Evolutionary conservation across 2,113 vertebrate species (phyloP).

Genomic region (Bucco capensis): DNA sequence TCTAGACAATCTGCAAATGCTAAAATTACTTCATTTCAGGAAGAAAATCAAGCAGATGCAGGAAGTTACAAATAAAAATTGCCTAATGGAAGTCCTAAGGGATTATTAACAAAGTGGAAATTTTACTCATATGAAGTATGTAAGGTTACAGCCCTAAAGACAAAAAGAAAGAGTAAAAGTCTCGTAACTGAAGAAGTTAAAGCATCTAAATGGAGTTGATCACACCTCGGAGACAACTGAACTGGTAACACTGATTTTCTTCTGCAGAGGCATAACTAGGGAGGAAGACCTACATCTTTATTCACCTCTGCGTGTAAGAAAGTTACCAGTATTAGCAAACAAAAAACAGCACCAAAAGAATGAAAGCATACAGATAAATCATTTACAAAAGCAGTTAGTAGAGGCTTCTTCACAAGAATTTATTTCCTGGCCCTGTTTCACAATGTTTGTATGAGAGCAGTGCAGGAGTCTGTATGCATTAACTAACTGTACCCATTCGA

Average conservation of each 20-base stretch:
- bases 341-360: background rate
- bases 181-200: background rate
- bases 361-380: background rate
- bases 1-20: too few species aligned
- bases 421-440: background rate
- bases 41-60: background rate
- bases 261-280: background rate
- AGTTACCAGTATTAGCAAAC: background rate
- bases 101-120: background rate
- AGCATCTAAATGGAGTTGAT: background rate
- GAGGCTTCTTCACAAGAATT: background rate
- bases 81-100: background rate
- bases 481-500: background rate
- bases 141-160: background rate
- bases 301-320: background rate
- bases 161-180: background rate
- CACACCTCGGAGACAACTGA: background rate
- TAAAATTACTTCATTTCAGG: background rate
- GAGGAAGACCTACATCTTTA: background rate
- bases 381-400: background rate
- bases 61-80: background rate
- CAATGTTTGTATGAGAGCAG: background rate
- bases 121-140: background rate
- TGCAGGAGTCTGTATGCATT: background rate
- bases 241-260: background rate